Evolutionary conservation across 2,888 invertebrate genomes (phyloP), one percentile per base, ranked within the genome.

Genomic region (Idaea aversata): DNA sequence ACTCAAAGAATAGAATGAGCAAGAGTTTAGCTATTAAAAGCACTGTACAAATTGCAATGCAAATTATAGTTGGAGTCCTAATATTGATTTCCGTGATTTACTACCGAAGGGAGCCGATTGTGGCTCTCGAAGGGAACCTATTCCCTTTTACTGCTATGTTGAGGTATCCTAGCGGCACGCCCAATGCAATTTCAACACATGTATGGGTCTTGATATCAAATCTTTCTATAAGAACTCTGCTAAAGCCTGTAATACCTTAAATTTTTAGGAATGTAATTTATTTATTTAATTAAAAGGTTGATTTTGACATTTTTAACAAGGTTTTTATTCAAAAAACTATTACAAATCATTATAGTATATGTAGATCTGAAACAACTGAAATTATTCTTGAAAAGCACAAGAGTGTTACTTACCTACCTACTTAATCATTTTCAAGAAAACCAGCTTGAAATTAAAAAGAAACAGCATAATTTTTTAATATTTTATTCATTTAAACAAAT

Each of bases 161-260:
- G 5, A 82, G 85, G 63, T 93, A 92, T 65, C 93, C 93, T 0
- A 91, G 91, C 77, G 81, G 82, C 34, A 80, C 85, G 65, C 88
- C 90, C 5, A 92, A 93, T 80, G 84, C 91, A 3, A 86, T 93
- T 58, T 92, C 93, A 1, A 86, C 89, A 25, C 93, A 93, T 75
- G 77, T 92, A 13, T 93, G 92, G 92, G 90, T 93, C 2, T 70
- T 92, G 15, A 88, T 93, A 63, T 88, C 92, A 4, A 93, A 93
- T 77, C 75, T 92, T 25, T 91, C 93, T 1, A 80, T 92, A 15
- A 88, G 88, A 75, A 80, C 86, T 66, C 76, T 93, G 25, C 69
- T 92, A 13, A 91, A 88, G 76, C 91, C 91, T n/a, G 64, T 90
- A 64, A 64, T 83, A 16, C 75, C 79, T 47, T 88, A 82, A 74